Evolutionary conservation across 2,888 invertebrate genomes (phyloP).

Genomic region (Zaprionus obscuricornis): DNA sequence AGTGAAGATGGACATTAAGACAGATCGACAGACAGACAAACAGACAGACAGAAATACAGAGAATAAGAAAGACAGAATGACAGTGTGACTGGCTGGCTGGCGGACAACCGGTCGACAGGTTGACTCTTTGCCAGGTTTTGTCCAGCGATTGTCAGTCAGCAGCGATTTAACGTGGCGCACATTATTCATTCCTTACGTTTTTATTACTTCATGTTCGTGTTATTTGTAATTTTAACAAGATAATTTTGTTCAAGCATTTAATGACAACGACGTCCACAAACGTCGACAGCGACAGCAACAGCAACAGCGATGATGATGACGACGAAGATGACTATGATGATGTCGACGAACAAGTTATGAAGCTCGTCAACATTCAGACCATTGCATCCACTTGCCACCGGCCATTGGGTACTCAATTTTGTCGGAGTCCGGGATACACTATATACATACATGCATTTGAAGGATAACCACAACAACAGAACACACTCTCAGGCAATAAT

Average conservation of each 20-base stretch:
- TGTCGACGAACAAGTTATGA: slow-evolving; percentile 23
- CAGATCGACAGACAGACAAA: slow-evolving; percentile 1
- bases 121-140: slow-evolving; percentile 28
- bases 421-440: too few species aligned
- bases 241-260: slow-evolving; percentile 82
- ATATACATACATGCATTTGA: slow-evolving; percentile 19
- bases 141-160: slow-evolving; percentile 59
- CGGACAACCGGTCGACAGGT: slow-evolving; percentile 58
- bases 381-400: slow-evolving; percentile 18
- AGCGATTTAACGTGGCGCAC: slow-evolving; percentile 75
- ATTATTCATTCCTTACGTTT: slow-evolving; percentile 76
- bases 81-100: slow-evolving; percentile 5
- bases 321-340: slow-evolving; percentile 18
- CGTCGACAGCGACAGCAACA: slow-evolving; percentile 19
- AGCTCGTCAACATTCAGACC: slow-evolving; percentile 19
- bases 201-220: slow-evolving; percentile 81
- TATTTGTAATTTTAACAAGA: slow-evolving; percentile 83
- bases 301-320: slow-evolving; percentile 25
- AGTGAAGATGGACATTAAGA: too few species aligned
- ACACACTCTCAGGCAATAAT: slow-evolving; percentile 28
- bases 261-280: slow-evolving; percentile 62
- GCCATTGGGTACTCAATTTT: slow-evolving; percentile 58
- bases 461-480: slow-evolving; percentile 55
- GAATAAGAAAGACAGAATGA: slow-evolving; percentile 1
- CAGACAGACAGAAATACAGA: slow-evolving; percentile 13